Evolutionary conservation across 2,888 invertebrate genomes (phyloP), one percentile per base, ranked within the genome.

Genomic region (Chymomyza amoena): DNA sequence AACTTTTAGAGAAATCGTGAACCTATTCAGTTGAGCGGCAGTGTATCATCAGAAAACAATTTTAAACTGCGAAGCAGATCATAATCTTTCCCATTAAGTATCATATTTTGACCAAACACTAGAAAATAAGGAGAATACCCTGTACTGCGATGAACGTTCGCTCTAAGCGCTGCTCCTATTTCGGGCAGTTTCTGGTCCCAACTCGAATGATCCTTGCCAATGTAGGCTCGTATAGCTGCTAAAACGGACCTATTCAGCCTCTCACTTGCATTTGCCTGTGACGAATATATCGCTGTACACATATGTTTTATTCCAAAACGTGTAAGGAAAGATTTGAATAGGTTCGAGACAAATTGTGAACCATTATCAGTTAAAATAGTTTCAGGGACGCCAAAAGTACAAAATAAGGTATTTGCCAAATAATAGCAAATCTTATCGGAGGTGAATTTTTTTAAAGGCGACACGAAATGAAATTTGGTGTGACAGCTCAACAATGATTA

Each of bases 71-170:
- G 32, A 5, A 32, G 32, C 32, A 32, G 6, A 4, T 32, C 32
- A n/a, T n/a, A n/a, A n/a, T n/a, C n/a, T n/a, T n/a, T n/a, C n/a
- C n/a, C n/a, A n/a, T n/a, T n/a, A n/a, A 32, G 32, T 32, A 32
- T n/a, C 67, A 75, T 75, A 20, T 75, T 62, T 20, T 68, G 72
- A 4, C 70, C 74, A 61, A 71, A 74, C 0, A 68, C 36, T 0
- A 68, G 51, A 25, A 65, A 67, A 28, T 71, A 71, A 16, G 67
- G 71, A 20, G 70, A 69, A 45, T 52, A 54, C 5, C 70, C 59
- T n/a, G 3, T 67, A 28, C 60, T 64, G 20, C 51, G 64, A 32
- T 67, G 70, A 16, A 66, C 18, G 0, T 59, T 54, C 18, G 59
- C 56, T 28, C 70, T 64, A 0, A 71, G 18, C 10, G 74, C 70